phyloP scores from a whole-genome alignment of 2,797 vertebrate genomes.

The Trematomus bernacchii region DNA sequence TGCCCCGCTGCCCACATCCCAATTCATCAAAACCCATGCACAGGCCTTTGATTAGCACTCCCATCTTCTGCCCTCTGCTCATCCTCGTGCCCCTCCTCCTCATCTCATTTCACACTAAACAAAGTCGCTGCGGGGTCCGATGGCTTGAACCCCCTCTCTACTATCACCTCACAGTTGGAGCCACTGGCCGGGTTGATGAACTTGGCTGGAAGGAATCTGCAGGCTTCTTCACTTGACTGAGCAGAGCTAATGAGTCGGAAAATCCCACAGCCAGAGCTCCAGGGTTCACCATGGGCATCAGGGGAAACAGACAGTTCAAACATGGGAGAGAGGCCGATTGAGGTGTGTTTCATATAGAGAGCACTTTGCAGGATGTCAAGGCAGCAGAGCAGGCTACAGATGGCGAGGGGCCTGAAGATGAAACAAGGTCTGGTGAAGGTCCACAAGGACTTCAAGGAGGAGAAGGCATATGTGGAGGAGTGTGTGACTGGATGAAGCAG shows the following conservation, averaged over 20 bases:
- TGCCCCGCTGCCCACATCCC: slow-evolving; percentile 45
- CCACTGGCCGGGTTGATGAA: slow-evolving; percentile 71
- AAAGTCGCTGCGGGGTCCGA: slow-evolving; percentile 69
- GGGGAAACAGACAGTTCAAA: slow-evolving; percentile 65
- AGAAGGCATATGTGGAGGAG: slow-evolving; percentile 36
- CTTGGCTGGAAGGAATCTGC: slow-evolving; percentile 81
- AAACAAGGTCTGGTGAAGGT: slow-evolving; percentile 2
- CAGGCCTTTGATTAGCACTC: slow-evolving; percentile 57
- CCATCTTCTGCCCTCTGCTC: slow-evolving; percentile 40
- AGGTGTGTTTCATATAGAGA: slow-evolving; percentile 38
- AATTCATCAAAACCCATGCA: slow-evolving; percentile 47
- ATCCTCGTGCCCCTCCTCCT: slow-evolving; percentile 58
- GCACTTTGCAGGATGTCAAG: slow-evolving; percentile 27
- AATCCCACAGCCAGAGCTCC: slow-evolving; percentile 75
- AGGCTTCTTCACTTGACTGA: slow-evolving; percentile 79
- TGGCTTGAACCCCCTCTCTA: slow-evolving; percentile 61
- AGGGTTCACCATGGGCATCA: slow-evolving; percentile 75
- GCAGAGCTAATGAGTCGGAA: slow-evolving; percentile 84
- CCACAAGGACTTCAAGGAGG: slow-evolving; percentile 46
- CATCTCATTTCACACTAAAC: slow-evolving; percentile 79
- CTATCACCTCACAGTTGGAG: slow-evolving; percentile 71
- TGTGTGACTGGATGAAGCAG: slow-evolving; percentile 50
- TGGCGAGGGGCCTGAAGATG: slow-evolving; percentile 1
- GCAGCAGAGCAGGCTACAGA: slow-evolving; percentile 14
- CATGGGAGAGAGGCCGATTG: slow-evolving; percentile 15